phyloP scores from a whole-genome alignment of 2,797 vertebrate species.

The Lutra lutra region DNA sequence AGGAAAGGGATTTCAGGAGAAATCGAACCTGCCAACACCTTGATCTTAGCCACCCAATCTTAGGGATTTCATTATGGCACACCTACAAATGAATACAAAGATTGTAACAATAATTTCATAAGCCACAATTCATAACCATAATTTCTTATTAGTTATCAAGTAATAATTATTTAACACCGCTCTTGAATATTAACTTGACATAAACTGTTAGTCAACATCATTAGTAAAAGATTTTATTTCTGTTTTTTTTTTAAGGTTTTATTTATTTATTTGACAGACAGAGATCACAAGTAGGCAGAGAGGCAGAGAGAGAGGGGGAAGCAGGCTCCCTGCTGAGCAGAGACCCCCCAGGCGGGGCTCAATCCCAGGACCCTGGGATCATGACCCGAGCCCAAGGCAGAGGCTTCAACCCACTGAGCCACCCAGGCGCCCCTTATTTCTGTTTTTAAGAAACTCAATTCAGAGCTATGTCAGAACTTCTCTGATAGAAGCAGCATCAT shows the following conservation, averaged over 20 bases:
- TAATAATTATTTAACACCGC: neutral
- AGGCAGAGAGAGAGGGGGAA: too few relatives aligned
- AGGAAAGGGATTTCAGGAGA: neutral
- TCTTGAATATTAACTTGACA: neutral
- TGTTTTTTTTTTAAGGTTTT: too few relatives aligned
- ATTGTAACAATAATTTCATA: neutral
- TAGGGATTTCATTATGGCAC: neutral
- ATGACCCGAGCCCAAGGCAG: too few relatives aligned
- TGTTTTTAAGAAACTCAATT: neutral
- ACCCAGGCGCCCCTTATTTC: neutral
- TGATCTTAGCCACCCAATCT: neutral
- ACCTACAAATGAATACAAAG: neutral
- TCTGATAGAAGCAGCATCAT: neutral
- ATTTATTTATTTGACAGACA: too few relatives aligned
- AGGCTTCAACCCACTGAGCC: too few relatives aligned
- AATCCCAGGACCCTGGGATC: too few relatives aligned
- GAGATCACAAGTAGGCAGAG: too few relatives aligned
- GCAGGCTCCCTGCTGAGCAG: too few relatives aligned
- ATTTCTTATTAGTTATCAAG: neutral
- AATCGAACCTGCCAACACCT: neutral
- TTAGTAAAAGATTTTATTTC: neutral
- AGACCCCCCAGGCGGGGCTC: too few relatives aligned
- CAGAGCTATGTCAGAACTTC: neutral
- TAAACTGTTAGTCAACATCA: neutral
- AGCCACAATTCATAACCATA: neutral